Conservation (phyloP, 2,113 vertebrate species). For the Aix galericulata region DNA sequence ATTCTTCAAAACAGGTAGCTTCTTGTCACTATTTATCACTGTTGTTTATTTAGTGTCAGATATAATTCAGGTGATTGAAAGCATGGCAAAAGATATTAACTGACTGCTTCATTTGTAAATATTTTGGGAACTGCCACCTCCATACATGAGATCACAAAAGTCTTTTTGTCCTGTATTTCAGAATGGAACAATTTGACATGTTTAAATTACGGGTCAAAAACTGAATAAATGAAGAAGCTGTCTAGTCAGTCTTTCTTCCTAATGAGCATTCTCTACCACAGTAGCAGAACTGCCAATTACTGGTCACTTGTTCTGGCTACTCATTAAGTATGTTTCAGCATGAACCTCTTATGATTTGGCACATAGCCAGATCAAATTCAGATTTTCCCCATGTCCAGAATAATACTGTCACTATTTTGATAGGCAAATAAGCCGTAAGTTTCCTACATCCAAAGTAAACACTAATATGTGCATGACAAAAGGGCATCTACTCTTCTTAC, state of each 20-base stretch:
- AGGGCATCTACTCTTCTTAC: constrained; percentile 23
- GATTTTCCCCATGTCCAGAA: background rate
- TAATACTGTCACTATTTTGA: background rate
- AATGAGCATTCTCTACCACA: background rate
- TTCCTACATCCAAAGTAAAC: background rate
- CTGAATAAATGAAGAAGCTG: background rate
- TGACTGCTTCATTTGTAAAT: background rate
- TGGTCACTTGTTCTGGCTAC: constrained; percentile 14
- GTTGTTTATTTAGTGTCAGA: constrained; percentile 20
- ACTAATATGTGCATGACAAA: constrained; percentile 5
- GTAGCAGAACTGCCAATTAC: constrained; percentile 39
- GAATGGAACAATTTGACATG: background rate
- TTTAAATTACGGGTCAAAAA: constrained; percentile 18
- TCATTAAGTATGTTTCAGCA: constrained; percentile 39
- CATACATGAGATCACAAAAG: background rate
- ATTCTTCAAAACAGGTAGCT: background rate
- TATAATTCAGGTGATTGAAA: background rate
- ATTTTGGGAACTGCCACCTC: constrained; percentile 1
- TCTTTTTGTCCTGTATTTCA: background rate
- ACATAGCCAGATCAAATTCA: background rate
- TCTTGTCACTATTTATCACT: background rate
- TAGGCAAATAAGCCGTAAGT: constrained; percentile 1
- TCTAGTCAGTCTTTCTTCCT: background rate
- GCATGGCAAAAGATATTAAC: background rate
- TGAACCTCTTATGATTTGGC: constrained; percentile 3